Base-by-base conservation (phyloP, 2,113 vertebrate species). In the Vidua chalybeata region DNA sequence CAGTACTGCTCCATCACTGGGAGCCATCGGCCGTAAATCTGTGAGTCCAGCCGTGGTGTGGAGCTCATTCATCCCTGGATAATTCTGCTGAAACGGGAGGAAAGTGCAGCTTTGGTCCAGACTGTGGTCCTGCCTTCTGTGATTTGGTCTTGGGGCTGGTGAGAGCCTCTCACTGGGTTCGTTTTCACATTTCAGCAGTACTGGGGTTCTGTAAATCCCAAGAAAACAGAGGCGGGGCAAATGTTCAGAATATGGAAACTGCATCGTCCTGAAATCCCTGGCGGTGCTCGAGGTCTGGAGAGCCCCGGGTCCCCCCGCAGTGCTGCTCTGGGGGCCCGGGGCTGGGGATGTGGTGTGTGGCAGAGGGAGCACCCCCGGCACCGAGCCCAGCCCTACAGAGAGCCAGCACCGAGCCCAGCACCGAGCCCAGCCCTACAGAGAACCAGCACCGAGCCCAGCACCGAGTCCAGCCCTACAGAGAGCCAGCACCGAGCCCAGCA, bases 1-100 rank as follows among this genome's bases (percentile, higher is more conserved):
- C 26, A 1, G 6, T 1, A 0, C 61, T 64, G 71, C 8, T 71
- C 39, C 46, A 5, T 24, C 69, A 2, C 24, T 1, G 18, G 55
- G 71, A 81, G 39, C 45, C 63, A 37, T 1, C n/a, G 6, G 11
- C 67, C 26, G 28, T 33, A 37, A 43, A 49, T 45, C 55, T 10
- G 0, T 2, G n/a, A 22, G 16, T 7, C 27, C 68, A 49, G 48
- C 27, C 58, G 0, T 0, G 58, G 6, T 2, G 45, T 4, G 1
- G 9, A 4, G 10, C 3, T 49, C 73, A 5, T 24, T 49, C n/a
- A 41, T 3, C n/a, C 30, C 54, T 2, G 21, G 24, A 11, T 7
- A 18, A 37, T 27, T 41, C 46, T 74, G 72, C 89, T 84, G 76
- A 26, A 41, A 28, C 1, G 27, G 13, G 3, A 30, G 22, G 27